Evolutionary conservation across 2,113 vertebrate species (phyloP).

Genomic region (Pteronura brasiliensis): DNA sequence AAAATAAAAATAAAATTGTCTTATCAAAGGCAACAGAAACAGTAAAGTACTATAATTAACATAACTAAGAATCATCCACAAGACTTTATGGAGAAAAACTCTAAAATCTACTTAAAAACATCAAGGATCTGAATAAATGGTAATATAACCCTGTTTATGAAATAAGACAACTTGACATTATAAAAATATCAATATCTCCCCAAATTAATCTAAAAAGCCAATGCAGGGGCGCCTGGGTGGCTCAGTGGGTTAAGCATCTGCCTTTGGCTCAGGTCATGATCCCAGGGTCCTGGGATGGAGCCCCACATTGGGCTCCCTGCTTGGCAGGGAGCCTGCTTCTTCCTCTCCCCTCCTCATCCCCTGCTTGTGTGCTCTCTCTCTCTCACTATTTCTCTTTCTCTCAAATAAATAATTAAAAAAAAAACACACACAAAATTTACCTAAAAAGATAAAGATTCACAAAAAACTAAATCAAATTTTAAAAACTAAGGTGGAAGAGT

Average conservation of each 20-base stretch:
- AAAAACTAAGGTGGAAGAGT: neutral
- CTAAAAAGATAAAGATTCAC: neutral
- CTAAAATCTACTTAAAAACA: neutral
- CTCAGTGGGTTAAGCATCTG: too few relatives aligned
- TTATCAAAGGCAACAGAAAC: neutral
- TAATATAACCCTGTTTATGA: neutral
- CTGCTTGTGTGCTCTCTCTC: too few relatives aligned
- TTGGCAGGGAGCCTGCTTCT: too few relatives aligned
- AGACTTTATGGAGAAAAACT: neutral
- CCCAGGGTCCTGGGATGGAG: too few relatives aligned
- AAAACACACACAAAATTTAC: neutral
- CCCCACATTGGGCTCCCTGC: too few relatives aligned
- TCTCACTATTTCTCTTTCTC: too few relatives aligned
- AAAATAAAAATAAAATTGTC: conserved; percentile 22
- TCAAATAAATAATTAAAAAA: too few relatives aligned
- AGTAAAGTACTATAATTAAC: neutral
- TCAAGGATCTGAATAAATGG: neutral
- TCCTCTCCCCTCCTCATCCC: too few relatives aligned
- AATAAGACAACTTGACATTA: neutral
- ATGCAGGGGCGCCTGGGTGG: neutral
- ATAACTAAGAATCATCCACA: neutral
- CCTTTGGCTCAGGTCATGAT: too few relatives aligned
- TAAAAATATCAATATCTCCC: neutral
- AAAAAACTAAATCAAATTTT: neutral
- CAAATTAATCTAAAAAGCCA: neutral